Base-by-base conservation (phyloP, 1,140 invertebrate genomes). In the Holcopasites calliopsidis region DNA sequence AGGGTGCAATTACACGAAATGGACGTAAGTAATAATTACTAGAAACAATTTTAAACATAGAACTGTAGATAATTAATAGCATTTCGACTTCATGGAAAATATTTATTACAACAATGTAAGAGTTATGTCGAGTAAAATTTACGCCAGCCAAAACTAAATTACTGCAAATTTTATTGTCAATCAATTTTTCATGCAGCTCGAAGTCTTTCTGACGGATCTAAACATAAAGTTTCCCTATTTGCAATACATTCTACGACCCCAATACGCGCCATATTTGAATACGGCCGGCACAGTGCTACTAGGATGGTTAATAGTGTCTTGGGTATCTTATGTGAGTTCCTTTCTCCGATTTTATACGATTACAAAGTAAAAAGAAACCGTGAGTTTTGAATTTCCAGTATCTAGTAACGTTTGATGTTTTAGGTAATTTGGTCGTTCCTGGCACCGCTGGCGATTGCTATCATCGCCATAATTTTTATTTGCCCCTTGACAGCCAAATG, bases 281-380 rank as follows among this genome's bases (percentile, higher is more conserved):
- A 89, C 88, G 31, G 84, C 79, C 23, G 82, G 83, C 8, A 87
- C 82, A 8, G 77, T 88, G n/a, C 47, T 89, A 4, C 58, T 89
- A 4, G 87, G 87, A 6, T 89, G 87, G 87, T 76, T 88, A 42
- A 80, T 88, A 16, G 79, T 88, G 8, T 83, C 82, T 1, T 88
- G 83, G 84, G 80, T 88, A 66, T 84, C 80, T 54, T 86, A 86
- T 26, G 88, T 89, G 76, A 28, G 65, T 64, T 40, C 33, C 49
- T 57, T 60, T 57, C 54, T 54, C 23, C 8, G 18, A 38, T 40
- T 55, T 62, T 44, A 33, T 35, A 18, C 6, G 18, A 6, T 57
- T 11, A 18, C 18, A 47, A n/a, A n/a, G n/a, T n/a, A n/a, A n/a
- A n/a, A n/a, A n/a, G n/a, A n/a, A n/a, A n/a, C n/a, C n/a, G n/a